Evolutionary conservation across 2,888 invertebrate species (phyloP).

Genomic region (Amphipoea oculea): DNA sequence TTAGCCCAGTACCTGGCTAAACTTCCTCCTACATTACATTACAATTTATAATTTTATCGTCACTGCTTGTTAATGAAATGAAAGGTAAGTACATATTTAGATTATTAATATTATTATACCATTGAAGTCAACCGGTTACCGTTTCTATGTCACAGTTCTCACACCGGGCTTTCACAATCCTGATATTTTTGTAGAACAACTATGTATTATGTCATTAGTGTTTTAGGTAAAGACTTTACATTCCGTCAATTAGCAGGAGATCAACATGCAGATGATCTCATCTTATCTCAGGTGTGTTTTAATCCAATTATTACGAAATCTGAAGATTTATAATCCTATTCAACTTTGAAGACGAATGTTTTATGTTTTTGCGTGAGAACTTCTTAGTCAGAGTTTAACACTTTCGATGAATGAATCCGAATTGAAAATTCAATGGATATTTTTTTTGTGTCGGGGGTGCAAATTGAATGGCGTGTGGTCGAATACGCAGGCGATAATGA

Average conservation of each 20-base stretch:
- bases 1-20: conserved; percentile 31
- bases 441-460: conserved; percentile 37
- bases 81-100: conserved; percentile 32
- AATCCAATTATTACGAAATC: conserved; percentile 49
- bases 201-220: conserved; percentile 47
- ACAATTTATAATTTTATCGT: conserved; percentile 31
- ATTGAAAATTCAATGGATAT: conserved; percentile 16
- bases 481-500: conserved; percentile 63
- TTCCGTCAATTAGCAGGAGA: conserved; percentile 57
- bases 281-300: conserved; percentile 31
- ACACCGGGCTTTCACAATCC: conserved; percentile 52
- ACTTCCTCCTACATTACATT: conserved; percentile 28
- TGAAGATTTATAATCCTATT: conserved; percentile 51
- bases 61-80: conserved; percentile 27
- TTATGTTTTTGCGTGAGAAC: conserved; percentile 39
- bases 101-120: conserved; percentile 51
- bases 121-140: conserved; percentile 34
- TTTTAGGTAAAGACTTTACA: conserved; percentile 60
- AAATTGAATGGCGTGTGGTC: conserved; percentile 58
- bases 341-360: conserved; percentile 36
- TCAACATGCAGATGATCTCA: conserved; percentile 44
- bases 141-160: conserved; percentile 46
- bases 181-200: conserved; percentile 46
- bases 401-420: conserved; percentile 40
- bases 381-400: conserved; percentile 53